Evolutionary conservation across 1,140 invertebrate genomes (phyloP).

Genomic region (Tenebrio molitor): DNA sequence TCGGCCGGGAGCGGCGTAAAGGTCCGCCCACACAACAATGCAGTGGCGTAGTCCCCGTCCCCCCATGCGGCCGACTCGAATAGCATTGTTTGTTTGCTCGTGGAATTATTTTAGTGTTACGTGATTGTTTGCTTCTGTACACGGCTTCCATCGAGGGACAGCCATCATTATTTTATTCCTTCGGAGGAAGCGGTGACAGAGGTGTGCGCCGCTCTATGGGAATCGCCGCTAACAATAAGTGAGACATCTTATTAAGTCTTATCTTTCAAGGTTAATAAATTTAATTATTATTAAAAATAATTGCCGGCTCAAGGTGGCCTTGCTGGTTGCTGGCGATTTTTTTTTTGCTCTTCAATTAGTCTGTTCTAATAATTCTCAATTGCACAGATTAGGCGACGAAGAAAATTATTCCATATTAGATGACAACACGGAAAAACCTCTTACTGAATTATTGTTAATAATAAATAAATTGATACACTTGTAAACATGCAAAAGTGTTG

Average conservation of each 20-base stretch:
- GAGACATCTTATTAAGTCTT: conserved; percentile 24
- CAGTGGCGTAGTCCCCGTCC: conserved; percentile 26
- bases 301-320: conserved; percentile 19
- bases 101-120: conserved; percentile 36
- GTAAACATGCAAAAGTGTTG: too few species aligned
- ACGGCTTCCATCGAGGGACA: conserved; percentile 24
- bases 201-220: too few species aligned
- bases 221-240: conserved; percentile 33
- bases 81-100: conserved; percentile 37
- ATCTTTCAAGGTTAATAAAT: conserved; percentile 38
- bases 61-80: conserved; percentile 16
- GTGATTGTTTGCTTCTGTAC: conserved; percentile 33
- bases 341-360: conserved; percentile 13
- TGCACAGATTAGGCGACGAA: conserved; percentile 3
- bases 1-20: conserved; percentile 38
- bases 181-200: too few species aligned
- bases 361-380: conserved; percentile 18
- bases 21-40: conserved; percentile 39
- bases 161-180: conserved; percentile 12
- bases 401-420: not conserved
- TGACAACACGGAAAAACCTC: too few species aligned
- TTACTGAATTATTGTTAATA: too few species aligned
- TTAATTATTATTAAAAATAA: conserved; percentile 40
- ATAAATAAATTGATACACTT: too few species aligned
- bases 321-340: conserved; percentile 6